Conservation (phyloP, 2,113 vertebrate species). For the Diadophis punctatus region DNA sequence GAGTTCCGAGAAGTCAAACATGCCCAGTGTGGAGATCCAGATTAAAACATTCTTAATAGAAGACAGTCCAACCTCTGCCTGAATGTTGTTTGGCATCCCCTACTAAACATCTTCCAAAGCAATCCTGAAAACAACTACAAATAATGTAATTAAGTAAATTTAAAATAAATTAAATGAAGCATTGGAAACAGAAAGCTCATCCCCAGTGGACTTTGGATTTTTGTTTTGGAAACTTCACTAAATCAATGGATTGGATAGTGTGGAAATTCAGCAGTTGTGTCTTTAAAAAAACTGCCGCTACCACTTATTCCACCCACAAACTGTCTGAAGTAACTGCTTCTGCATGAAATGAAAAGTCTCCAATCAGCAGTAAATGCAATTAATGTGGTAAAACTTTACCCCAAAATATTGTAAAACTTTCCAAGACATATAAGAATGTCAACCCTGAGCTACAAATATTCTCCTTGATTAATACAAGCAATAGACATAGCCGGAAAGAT, state of each 20-base stretch:
- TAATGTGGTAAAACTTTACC: accelerated
- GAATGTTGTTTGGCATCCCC: background rate
- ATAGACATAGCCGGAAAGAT: accelerated
- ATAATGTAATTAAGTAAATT: background rate
- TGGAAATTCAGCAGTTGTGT: background rate
- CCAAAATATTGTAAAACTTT: background rate
- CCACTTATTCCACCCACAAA: background rate
- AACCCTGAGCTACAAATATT: background rate
- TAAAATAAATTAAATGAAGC: background rate
- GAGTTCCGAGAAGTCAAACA: background rate
- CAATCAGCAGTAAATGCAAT: accelerated
- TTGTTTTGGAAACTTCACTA: background rate
- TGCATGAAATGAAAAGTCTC: accelerated
- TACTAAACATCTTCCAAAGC: background rate
- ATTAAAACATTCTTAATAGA: background rate
- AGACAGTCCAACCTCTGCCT: background rate
- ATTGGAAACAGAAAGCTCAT: background rate
- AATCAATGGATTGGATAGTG: background rate
- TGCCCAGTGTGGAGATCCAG: background rate
- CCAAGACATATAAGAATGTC: background rate
- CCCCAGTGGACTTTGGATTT: background rate
- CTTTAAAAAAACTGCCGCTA: background rate
- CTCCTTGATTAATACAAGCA: background rate
- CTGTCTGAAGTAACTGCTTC: accelerated
- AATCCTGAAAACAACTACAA: background rate